Evolutionary conservation across 2,113 vertebrate genomes (phyloP).

Genomic region (Erinaceus europaeus): DNA sequence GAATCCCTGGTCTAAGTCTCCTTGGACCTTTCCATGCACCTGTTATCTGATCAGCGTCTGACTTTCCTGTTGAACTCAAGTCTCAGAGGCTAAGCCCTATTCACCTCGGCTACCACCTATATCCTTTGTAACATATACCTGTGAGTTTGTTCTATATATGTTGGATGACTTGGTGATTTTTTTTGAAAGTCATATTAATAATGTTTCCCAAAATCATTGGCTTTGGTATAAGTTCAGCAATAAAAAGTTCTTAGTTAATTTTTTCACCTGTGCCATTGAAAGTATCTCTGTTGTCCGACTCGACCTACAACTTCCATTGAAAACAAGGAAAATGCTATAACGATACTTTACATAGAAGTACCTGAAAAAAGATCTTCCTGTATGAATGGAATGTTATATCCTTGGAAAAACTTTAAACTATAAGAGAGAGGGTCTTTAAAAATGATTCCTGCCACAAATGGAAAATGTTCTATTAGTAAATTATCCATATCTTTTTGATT

Average conservation of each 20-base stretch:
- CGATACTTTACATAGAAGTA: conserved; percentile 30
- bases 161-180: background rate
- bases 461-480: background rate
- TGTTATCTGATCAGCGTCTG: background rate
- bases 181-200: background rate
- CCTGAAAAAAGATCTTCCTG: conserved; percentile 36
- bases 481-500: conserved; percentile 14
- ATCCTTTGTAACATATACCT: background rate
- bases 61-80: background rate
- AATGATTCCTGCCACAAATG: background rate
- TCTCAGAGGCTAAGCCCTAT: background rate
- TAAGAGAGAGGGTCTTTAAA: conserved; percentile 64
- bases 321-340: background rate
- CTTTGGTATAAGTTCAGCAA: too few relatives aligned
- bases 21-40: background rate
- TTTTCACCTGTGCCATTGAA: background rate
- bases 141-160: background rate
- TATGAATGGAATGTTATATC: background rate
- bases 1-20: background rate
- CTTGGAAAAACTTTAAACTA: conserved; percentile 22
- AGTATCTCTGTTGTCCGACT: background rate
- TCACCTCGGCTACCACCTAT: background rate
- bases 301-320: background rate
- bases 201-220: too few relatives aligned
- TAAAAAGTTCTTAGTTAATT: background rate